Evolutionary conservation across 2,797 vertebrate genomes (phyloP).

Genomic region (Typhlichthys subterraneus): DNA sequence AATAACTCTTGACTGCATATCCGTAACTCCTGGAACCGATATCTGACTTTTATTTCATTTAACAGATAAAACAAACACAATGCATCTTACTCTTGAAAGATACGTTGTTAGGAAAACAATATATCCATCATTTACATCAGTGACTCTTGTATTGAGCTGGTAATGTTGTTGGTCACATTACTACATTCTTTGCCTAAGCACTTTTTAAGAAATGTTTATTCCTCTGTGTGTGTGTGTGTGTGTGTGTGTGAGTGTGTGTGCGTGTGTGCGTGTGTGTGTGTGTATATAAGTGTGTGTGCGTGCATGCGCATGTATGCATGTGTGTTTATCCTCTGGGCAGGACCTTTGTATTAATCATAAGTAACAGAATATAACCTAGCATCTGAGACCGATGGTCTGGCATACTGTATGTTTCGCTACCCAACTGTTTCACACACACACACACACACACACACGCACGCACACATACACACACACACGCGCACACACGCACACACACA

Average conservation of each 20-base stretch:
- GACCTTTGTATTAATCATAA: slow-evolving; percentile 52
- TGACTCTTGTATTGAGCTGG: too few species aligned
- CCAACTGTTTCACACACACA: slow-evolving; percentile 23
- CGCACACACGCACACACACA: slow-evolving; percentile 25
- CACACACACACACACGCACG: slow-evolving; percentile 9
- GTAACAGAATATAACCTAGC: slow-evolving; percentile 54
- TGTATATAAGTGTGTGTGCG: slow-evolving; percentile 16
- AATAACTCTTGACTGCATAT: background rate
- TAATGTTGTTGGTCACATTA: too few species aligned
- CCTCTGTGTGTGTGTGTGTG: slow-evolving; percentile 10
- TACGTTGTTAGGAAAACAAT: too few species aligned
- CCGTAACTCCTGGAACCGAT: background rate
- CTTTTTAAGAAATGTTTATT: too few species aligned
- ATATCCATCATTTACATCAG: background rate
- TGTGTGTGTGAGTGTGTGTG: too few species aligned
- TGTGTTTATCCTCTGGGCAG: slow-evolving; percentile 28
- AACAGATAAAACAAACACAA: background rate
- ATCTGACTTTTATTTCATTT: background rate
- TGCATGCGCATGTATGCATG: background rate
- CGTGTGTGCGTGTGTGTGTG: background rate
- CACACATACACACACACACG: slow-evolving; percentile 10
- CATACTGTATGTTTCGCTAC: slow-evolving; percentile 63
- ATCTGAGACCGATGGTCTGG: slow-evolving; percentile 66
- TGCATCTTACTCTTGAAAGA: background rate
- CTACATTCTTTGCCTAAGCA: too few species aligned